Conservation (phyloP, 2,888 invertebrate genomes). For the Metalampra italica region DNA sequence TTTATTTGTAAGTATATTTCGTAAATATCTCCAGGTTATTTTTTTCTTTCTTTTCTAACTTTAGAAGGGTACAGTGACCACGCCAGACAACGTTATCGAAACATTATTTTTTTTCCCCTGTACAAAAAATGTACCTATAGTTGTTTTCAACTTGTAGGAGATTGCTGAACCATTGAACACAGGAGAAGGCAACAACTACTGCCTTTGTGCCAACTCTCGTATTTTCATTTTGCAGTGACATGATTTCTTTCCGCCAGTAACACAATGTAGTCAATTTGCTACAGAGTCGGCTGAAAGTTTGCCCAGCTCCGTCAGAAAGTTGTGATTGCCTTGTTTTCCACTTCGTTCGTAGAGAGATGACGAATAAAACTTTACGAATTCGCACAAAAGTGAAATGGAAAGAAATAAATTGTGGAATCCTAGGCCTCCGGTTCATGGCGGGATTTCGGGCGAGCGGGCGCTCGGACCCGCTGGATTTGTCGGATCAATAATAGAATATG, state of each 20-base stretch:
- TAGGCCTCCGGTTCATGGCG: conserved; percentile 8
- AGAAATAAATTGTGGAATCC: conserved; percentile 14
- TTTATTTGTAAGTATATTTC: too few relatives aligned
- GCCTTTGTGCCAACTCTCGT: background rate
- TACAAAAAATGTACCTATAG: too few relatives aligned
- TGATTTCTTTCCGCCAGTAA: conserved; percentile 30
- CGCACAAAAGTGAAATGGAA: conserved; percentile 21
- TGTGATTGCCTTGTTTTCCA: conserved; percentile 67
- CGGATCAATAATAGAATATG: conserved; percentile 8
- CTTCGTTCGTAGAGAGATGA: conserved; percentile 49
- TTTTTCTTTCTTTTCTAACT: too few relatives aligned
- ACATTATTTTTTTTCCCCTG: too few relatives aligned
- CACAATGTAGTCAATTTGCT: conserved; percentile 65
- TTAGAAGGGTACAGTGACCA: too few relatives aligned
- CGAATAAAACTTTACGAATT: conserved; percentile 49
- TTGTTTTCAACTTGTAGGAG: background rate
- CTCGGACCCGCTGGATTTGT: conserved; percentile 1
- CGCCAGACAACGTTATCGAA: too few relatives aligned
- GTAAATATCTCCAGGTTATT: too few relatives aligned
- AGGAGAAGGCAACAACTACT: background rate
- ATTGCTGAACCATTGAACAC: background rate
- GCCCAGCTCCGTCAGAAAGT: conserved; percentile 49
- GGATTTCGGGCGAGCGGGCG: background rate
- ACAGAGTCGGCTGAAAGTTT: conserved; percentile 48
- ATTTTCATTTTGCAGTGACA: conserved; percentile 18